Conservation (phyloP, 2,113 vertebrate genomes). For the Oryzias woworae region DNA sequence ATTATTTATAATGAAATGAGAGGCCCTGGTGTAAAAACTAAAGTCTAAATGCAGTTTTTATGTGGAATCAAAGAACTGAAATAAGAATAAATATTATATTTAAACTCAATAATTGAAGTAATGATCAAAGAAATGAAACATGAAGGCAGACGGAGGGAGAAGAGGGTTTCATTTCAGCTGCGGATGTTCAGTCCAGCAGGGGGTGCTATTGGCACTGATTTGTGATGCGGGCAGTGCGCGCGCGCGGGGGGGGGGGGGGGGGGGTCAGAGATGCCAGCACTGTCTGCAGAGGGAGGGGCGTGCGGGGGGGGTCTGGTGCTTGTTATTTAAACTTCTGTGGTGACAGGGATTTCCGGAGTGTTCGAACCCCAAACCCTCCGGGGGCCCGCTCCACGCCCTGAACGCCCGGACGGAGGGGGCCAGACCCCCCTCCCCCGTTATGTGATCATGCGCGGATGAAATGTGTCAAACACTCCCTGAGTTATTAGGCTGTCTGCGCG, state of each 20-base stretch:
- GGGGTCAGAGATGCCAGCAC: conserved; percentile 73
- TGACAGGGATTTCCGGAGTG: conserved; percentile 57
- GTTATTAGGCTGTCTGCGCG: conserved; percentile 99
- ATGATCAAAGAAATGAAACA: too few relatives aligned
- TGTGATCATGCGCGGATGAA: conserved; percentile 99
- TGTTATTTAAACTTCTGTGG: conserved; percentile 76
- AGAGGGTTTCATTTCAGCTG: too few relatives aligned
- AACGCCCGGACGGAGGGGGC: conserved; percentile 77
- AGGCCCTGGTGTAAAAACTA: too few relatives aligned
- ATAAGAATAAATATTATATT: too few relatives aligned
- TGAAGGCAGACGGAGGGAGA: too few relatives aligned
- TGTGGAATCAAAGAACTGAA: too few relatives aligned
- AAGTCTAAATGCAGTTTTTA: too few relatives aligned
- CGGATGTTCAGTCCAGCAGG: conserved; percentile 64
- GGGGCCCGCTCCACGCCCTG: too few relatives aligned
- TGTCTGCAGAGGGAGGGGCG: conserved; percentile 26
- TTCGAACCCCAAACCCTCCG: too few relatives aligned
- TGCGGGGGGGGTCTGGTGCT: conserved; percentile 34
- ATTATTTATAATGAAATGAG: too few relatives aligned
- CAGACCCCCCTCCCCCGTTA: conserved; percentile 99
- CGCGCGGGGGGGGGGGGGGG: conserved; percentile 39
- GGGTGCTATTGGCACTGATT: conserved; percentile 75
- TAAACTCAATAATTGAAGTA: too few relatives aligned
- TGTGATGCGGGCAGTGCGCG: conserved; percentile 53
- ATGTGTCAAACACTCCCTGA: conserved; percentile 99